Conservation (phyloP, 2,113 vertebrate genomes). For the Bettongia penicillata region DNA sequence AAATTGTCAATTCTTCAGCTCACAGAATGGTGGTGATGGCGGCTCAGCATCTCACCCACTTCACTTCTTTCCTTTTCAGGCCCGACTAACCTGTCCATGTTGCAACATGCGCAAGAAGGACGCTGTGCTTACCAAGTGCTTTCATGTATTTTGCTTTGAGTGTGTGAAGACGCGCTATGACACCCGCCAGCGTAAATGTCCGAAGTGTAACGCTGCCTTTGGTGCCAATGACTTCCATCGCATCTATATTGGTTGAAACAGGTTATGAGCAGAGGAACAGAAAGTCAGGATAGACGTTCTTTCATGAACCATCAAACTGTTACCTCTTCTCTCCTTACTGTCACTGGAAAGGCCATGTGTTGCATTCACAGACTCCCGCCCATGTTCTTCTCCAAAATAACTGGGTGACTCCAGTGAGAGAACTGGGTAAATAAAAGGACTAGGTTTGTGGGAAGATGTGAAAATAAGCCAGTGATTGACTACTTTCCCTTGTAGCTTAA, state of each 20-base stretch:
- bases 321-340: constrained; percentile 42
- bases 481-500: constrained; percentile 48
- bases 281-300: constrained; percentile 2
- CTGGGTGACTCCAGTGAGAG: background rate
- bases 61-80: constrained; percentile 79
- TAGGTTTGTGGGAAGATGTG: constrained; percentile 63
- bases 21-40: background rate
- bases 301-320: constrained; percentile 13
- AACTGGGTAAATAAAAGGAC: constrained; percentile 34
- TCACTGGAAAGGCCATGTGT: constrained; percentile 41
- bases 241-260: constrained; percentile 94
- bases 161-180: constrained; percentile 97
- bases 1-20: background rate
- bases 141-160: constrained; percentile 98
- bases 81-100: constrained; percentile 95
- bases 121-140: constrained; percentile 96
- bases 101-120: constrained; percentile 98
- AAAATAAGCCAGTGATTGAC: constrained; percentile 27
- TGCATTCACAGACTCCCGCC: constrained; percentile 1
- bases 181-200: constrained; percentile 97
- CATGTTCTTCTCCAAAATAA: constrained; percentile 4
- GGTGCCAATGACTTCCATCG: constrained; percentile 98
- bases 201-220: constrained; percentile 97
- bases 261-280: constrained; percentile 39
- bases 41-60: background rate